phyloP scores from a whole-genome alignment of 2,888 invertebrate genomes.

The Autographa pulchrina region DNA sequence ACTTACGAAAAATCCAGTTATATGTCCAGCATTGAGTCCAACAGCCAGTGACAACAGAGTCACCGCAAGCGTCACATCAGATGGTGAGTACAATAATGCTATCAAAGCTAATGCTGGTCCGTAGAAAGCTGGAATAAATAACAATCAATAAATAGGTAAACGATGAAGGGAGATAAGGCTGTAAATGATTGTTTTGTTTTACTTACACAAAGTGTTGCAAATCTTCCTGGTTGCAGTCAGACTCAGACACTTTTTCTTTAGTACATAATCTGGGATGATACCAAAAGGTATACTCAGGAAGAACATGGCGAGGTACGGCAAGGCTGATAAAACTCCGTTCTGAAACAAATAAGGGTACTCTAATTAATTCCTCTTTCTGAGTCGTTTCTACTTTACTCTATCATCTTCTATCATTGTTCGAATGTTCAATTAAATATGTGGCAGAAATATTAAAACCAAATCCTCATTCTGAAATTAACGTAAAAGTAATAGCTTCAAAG shows the following conservation, averaged over 20 bases:
- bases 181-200: neutral
- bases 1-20: constrained; percentile 91
- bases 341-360: constrained; percentile 58
- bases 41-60: constrained; percentile 91
- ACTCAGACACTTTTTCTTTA: constrained; percentile 81
- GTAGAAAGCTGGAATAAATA: constrained; percentile 83
- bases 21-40: constrained; percentile 91
- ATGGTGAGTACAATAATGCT: constrained; percentile 85
- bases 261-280: constrained; percentile 84
- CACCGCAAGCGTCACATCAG: constrained; percentile 87
- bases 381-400: too few relatives aligned
- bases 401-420: too few relatives aligned
- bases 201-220: constrained; percentile 65
- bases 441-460: too few relatives aligned
- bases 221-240: constrained; percentile 78
- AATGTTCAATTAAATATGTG: too few relatives aligned
- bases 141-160: neutral
- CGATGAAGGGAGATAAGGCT: too few relatives aligned
- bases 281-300: constrained; percentile 76
- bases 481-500: too few relatives aligned
- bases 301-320: constrained; percentile 92
- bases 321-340: constrained; percentile 91
- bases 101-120: constrained; percentile 91
- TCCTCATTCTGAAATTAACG: too few relatives aligned
- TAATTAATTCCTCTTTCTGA: too few relatives aligned